Evolutionary conservation across 1,140 invertebrate genomes (phyloP), one percentile per base, ranked within the genome.

Genomic region (Dendroctonus ponderosae): DNA sequence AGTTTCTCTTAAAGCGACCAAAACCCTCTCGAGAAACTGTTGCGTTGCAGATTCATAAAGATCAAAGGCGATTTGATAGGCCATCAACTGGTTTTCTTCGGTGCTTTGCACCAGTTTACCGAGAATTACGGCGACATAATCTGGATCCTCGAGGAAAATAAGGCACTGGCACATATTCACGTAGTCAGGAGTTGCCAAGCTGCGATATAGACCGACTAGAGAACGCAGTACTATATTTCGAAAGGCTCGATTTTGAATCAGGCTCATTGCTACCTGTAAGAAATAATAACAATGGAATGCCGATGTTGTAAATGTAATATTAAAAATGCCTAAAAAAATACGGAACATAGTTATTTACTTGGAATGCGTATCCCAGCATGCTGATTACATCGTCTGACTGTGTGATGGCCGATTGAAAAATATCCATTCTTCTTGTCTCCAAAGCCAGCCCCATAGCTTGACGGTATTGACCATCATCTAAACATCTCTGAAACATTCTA

Each of bases 31-130:
- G 12, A 99, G 81, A 77, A 99, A 98, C 77, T 99, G 95, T 81
- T 99, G 98, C 0, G 96, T 98, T 0, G 97, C 97, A 66, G 94
- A 98, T 80, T 99, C 97, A 76, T 99, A 99, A 67, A 99, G 84
- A 85, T 99, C 97, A 83, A 99, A 99, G 0, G 91, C 96, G 74
- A 99, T 98, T 83, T 99, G 97, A 81, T 97, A 99, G 0, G 94
- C 96, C 94, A 99, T 98, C 5, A 99, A 76, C 41, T 83, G 81
- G 70, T 80, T 84, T 49, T 89, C 89, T 70, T 92, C 87, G 12
- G 88, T 85, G 4, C 87, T 89, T 79, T 90, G 87, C 49, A 91
- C 91, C 0, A 98, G 81, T 81, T 91, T 93, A 71, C 97, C 93
- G 0, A 98, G 80, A 68, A 98, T 89, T 78, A 94, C 89, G 8